These are phyloP conservation scores for Bergia sp. DNA, from an alignment of 92 coral and sea anemone genomes.

Conservation along the genomic window DNA sequence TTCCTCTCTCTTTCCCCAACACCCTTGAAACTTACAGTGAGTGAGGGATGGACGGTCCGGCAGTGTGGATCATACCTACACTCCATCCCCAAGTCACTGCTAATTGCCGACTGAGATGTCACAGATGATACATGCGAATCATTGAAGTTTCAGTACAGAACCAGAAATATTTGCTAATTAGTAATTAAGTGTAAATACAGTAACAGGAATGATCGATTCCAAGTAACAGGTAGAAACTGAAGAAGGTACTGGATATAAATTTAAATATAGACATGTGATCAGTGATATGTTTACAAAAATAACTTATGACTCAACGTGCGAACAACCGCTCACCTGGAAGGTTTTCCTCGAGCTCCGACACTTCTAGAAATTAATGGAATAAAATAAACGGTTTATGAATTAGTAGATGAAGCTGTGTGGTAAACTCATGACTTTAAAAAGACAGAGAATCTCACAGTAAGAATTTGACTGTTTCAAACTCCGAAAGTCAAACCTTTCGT, in stretches of 20 bases:
- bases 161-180: background rate
- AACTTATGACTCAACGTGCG: background rate
- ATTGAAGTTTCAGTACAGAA: background rate
- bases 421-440: background rate
- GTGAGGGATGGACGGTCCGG: too few relatives aligned
- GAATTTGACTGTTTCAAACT: background rate
- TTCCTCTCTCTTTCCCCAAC: too few relatives aligned
- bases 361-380: slow-evolving; percentile 69
- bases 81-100: too few relatives aligned
- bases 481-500: slow-evolving; percentile 75
- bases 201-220: background rate
- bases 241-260: background rate
- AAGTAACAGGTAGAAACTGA: background rate
- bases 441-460: background rate
- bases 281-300: slow-evolving; percentile 38
- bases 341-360: slow-evolving; percentile 93
- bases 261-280: background rate
- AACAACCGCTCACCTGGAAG: slow-evolving; percentile 75
- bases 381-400: background rate
- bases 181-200: background rate
- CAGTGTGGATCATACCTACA: too few relatives aligned
- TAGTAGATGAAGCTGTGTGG: background rate
- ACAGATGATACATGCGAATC: too few relatives aligned
- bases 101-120: too few relatives aligned
- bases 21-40: too few relatives aligned